A percentile compares a stretch with the other conserved stretches of the same genome.
Evolutionary conservation across 2,113 vertebrate genomes (phyloP).

Genomic region (Scalopus aquaticus): DNA sequence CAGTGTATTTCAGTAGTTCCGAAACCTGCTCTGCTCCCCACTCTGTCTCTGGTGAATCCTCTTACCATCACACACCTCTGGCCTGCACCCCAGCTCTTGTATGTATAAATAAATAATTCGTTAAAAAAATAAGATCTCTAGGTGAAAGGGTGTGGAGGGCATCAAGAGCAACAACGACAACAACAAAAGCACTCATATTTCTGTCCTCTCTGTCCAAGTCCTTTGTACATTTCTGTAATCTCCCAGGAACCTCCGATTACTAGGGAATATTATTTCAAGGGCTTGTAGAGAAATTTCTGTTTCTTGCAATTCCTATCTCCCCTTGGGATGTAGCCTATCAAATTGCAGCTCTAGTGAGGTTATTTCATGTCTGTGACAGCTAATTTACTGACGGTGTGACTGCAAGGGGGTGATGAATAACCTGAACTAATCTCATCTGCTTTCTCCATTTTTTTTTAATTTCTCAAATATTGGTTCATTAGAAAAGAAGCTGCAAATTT

Average conservation of each 20-base stretch:
- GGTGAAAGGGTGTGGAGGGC: not conserved
- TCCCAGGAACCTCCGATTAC: not conserved
- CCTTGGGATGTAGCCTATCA: not conserved
- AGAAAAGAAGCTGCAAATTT: constrained; percentile 29
- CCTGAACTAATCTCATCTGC: not conserved
- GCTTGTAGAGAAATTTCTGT: not conserved
- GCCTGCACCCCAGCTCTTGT: too few relatives aligned
- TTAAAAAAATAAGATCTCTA: too few relatives aligned
- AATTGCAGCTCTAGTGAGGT: not conserved
- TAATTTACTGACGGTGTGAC: not conserved
- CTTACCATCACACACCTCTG: too few relatives aligned
- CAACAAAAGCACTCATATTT: not conserved
- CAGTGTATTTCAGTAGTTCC: too few relatives aligned
- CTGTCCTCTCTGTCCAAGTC: not conserved
- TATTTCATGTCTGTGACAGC: not conserved
- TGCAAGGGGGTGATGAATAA: not conserved
- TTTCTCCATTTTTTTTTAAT: not conserved
- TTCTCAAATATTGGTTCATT: not conserved
- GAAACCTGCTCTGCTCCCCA: too few relatives aligned
- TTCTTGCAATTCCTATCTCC: not conserved
- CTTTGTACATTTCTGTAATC: not conserved
- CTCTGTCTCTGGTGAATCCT: too few relatives aligned
- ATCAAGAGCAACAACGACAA: not conserved
- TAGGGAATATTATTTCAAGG: not conserved
- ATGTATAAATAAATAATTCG: too few relatives aligned